Base-by-base conservation (phyloP, 2,797 vertebrate species). In the Pteropus rufus region DNA sequence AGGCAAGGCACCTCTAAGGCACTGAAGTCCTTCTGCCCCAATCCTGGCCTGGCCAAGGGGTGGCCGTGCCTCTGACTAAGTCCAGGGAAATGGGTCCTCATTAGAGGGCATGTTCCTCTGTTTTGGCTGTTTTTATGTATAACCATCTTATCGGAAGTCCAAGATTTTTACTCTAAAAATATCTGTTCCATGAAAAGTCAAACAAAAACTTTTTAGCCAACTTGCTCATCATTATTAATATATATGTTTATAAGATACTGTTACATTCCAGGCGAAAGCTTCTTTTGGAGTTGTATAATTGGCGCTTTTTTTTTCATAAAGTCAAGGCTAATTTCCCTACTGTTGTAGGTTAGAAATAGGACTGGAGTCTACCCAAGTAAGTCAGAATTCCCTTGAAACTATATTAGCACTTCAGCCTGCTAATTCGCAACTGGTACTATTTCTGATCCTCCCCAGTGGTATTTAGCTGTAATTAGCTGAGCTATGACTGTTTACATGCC, bases 281-380 rank as follows among this genome's bases (percentile, higher is more conserved):
- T 49, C 91, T 82, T 93, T 64, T 87, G 44, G 41, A 75, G 52
- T 64, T 64, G 52, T 85, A 29, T 67, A n/a, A 54, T 80, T 23
- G 34, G 31, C 67, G 3, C 24, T 70, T 92, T 49, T 49, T 89
- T 90, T 95, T 26, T 91, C 46, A 82, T 60, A 39, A 91, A 95
- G 34, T 69, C 73, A 46, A 26, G 65, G 77, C 76, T 84, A 15
- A 64, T 96, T 95, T 92, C 79, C 54, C 29, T 85, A n/a, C 7
- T 75, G 54, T 91, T 29, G 88, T 67, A 19, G 15, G 75, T 93
- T 97, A 93, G 86, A 84, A 94, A 92, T 81, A 96, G 73, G 31
- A 36, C 76, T 93, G 69, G 54, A 89, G 65, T 84, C 79, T 34
- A 15, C 73, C 76, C 79, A 96, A 1, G 36, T 79, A 79, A 91